Percentiles rank a stretch among this genome's conserved stretches.
phyloP scores from a whole-genome alignment of 1,140 invertebrate species.

The Drosophila tristis region DNA sequence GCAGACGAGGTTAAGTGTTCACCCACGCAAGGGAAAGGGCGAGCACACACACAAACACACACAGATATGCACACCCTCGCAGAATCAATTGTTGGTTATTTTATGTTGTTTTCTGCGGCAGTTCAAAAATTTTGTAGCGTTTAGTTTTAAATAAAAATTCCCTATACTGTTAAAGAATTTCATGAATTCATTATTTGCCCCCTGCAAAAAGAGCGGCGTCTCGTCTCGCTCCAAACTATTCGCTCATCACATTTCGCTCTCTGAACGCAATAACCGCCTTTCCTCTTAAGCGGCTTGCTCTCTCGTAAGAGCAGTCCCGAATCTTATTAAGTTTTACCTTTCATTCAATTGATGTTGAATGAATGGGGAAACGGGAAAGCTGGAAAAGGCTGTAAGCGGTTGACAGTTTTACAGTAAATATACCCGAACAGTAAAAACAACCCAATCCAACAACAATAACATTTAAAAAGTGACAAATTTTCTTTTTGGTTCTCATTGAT shows the following conservation, averaged over 20 bases:
- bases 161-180: constrained; percentile 4
- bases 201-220: too few relatives aligned
- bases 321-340: too few relatives aligned
- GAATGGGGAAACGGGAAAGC: too few relatives aligned
- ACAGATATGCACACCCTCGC: neutral
- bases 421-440: neutral
- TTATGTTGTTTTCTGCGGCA: neutral
- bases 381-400: too few relatives aligned
- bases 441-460: constrained; percentile 18
- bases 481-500: constrained; percentile 7
- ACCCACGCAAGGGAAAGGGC: too few relatives aligned
- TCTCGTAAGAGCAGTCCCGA: too few relatives aligned
- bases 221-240: too few relatives aligned
- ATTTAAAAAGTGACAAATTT: neutral
- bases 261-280: too few relatives aligned
- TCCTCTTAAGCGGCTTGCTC: too few relatives aligned
- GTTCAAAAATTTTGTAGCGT: constrained; percentile 2
- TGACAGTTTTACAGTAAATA: too few relatives aligned
- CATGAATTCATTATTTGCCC: neutral
- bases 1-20: too few relatives aligned
- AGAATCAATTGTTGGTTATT: too few relatives aligned
- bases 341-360: neutral
- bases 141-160: constrained; percentile 11
- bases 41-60: neutral
- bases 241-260: neutral